Evolutionary conservation across 1,140 invertebrate genomes (phyloP).

Genomic region (Hyles vespertilio): DNA sequence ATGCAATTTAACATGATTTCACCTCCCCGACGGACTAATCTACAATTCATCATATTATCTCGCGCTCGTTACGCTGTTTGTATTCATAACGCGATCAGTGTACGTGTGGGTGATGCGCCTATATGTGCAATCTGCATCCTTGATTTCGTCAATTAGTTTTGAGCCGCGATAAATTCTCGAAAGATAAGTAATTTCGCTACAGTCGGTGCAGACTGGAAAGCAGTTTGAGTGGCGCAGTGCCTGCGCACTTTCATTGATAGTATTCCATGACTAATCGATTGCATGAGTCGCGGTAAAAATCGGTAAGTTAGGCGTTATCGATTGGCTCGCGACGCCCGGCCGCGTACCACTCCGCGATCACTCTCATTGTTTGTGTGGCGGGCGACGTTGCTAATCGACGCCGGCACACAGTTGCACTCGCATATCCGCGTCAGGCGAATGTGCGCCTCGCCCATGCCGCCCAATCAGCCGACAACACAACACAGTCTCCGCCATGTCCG

Average conservation of each 20-base stretch:
- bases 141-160: too few relatives aligned
- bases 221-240: neutral
- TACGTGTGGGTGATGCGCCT: too few relatives aligned
- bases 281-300: conserved; percentile 48
- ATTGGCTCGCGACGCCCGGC: conserved; percentile 41
- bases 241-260: neutral
- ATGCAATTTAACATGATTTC: too few relatives aligned
- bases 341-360: conserved; percentile 66
- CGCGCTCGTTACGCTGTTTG: too few relatives aligned
- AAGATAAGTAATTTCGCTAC: too few relatives aligned
- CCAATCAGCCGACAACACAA: conserved; percentile 12
- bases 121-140: too few relatives aligned
- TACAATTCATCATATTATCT: too few relatives aligned
- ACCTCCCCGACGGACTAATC: too few relatives aligned
- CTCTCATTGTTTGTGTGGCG: conserved; percentile 67
- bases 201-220: neutral
- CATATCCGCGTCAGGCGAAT: conserved; percentile 47
- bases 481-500: conserved; percentile 21
- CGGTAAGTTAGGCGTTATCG: conserved; percentile 48
- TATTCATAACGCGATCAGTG: too few relatives aligned
- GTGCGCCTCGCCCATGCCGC: conserved; percentile 39
- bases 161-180: too few relatives aligned
- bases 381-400: conserved; percentile 62
- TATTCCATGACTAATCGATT: neutral
- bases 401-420: conserved; percentile 44